Percentiles rank a stretch among this genome's conserved stretches.
Evolutionary conservation across 2,113 vertebrate genomes (phyloP).

Genomic region (Oophaga pumilio): DNA sequence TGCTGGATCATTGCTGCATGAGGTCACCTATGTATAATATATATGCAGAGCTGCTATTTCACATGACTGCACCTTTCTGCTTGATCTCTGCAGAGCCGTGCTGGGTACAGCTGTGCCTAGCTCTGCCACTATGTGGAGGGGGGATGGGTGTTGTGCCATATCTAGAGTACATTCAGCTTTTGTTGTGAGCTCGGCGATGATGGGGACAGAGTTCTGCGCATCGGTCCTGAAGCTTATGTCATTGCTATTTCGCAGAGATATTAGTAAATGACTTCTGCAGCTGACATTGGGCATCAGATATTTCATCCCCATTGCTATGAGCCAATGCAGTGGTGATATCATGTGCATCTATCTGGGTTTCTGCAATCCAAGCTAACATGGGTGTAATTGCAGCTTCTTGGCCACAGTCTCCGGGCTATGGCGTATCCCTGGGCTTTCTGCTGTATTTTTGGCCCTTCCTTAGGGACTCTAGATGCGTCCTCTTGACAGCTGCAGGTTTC

Average conservation of each 20-base stretch:
- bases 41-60: not conserved
- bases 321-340: not conserved
- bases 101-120: slow-evolving; percentile 32
- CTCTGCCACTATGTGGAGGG: slow-evolving; percentile 20
- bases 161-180: not conserved
- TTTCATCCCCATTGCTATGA: not conserved
- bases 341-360: too few species aligned
- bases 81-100: slow-evolving; percentile 10
- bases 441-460: not conserved
- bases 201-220: not conserved
- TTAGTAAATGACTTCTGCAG: not conserved
- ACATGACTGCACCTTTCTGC: not conserved
- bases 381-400: not conserved
- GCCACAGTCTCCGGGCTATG: not conserved
- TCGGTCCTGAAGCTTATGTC: not conserved
- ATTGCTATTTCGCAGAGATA: not conserved
- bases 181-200: not conserved
- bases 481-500: not conserved
- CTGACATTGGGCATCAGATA: not conserved
- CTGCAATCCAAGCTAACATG: not conserved
- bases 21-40: too few species aligned
- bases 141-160: slow-evolving; percentile 21
- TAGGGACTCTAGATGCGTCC: not conserved
- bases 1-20: too few species aligned
- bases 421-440: not conserved